Evolutionary conservation across 1,140 invertebrate species (phyloP), one percentile per base, ranked within the genome.

Genomic region (Grapholita molesta): DNA sequence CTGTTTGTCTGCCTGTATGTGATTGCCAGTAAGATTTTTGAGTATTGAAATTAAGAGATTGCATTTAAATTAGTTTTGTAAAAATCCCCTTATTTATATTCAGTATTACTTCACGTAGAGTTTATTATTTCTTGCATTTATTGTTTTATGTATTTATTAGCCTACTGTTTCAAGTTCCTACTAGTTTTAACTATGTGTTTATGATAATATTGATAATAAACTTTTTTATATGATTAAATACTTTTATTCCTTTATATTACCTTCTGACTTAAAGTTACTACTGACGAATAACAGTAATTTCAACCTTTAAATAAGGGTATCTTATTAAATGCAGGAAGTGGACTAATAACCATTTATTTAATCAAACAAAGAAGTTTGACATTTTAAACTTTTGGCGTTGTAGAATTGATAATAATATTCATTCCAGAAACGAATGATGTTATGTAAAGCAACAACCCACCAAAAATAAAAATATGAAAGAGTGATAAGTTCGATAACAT

Each of bases 161-260:
- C 25, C n/a, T 61, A 23, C n/a, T 61, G 12, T 18, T 15, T 61
- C 24, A 72, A 75, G 77, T 79, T 79, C 74, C 77, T 76, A 75
- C 28, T 74, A 66, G 48, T 73, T 66, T 69, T 72, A 35, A 61
- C 8, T 68, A 61, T 18, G n/a, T n/a, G n/a, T n/a, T n/a, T n/a
- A n/a, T n/a, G n/a, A n/a, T n/a, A n/a, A n/a, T n/a, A n/a, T n/a
- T n/a, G 18, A 61, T 32, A 55, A 71, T 70, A 75, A 52, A 69
- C 4, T 38, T 69, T 38, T n/a, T 66, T 57, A 48, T 48, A 48
- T 30, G 24, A 7, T 53, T 55, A 53, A 11, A 42, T 48, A 11
- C 6, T 48, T 21, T 48, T 21, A 48, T 21, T 48, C 18, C 38
- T 42, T 21, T 6, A 48, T 3, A 7, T 21, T 5, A 48, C 18